These are phyloP conservation scores for Lycaon pictus DNA, from an alignment of 2,113 vertebrate genomes.

Conservation along the genomic window DNA sequence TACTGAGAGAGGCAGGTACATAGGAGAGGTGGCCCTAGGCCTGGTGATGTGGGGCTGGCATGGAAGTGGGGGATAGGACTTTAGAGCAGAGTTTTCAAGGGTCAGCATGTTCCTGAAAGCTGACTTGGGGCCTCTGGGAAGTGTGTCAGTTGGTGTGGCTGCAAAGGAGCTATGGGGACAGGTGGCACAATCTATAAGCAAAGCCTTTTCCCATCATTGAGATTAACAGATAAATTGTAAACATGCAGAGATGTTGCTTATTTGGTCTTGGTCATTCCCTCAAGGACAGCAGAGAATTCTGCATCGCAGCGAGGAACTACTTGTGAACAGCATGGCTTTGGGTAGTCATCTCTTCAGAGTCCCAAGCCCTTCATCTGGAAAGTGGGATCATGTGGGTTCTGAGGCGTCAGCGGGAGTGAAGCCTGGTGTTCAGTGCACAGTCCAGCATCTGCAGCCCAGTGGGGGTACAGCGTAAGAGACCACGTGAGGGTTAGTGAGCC, in stretches of 20 bases:
- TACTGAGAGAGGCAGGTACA: rapidly evolving
- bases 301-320: background rate
- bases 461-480: rapidly evolving
- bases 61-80: background rate
- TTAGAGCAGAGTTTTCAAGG: background rate
- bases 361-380: background rate
- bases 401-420: rapidly evolving
- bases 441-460: rapidly evolving
- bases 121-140: rapidly evolving
- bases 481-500: rapidly evolving
- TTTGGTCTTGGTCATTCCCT: background rate
- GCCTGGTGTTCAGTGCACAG: background rate
- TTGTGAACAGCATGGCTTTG: rapidly evolving
- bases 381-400: background rate
- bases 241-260: background rate
- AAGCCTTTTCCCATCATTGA: background rate
- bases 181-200: too few relatives aligned
- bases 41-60: rapidly evolving
- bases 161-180: background rate
- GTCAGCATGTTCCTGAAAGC: background rate
- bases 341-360: background rate
- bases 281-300: background rate
- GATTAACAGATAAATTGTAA: background rate
- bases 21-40: background rate
- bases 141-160: background rate